Evolutionary conservation across 2,113 vertebrate species (phyloP).

Genomic region (Casuarius casuarius): DNA sequence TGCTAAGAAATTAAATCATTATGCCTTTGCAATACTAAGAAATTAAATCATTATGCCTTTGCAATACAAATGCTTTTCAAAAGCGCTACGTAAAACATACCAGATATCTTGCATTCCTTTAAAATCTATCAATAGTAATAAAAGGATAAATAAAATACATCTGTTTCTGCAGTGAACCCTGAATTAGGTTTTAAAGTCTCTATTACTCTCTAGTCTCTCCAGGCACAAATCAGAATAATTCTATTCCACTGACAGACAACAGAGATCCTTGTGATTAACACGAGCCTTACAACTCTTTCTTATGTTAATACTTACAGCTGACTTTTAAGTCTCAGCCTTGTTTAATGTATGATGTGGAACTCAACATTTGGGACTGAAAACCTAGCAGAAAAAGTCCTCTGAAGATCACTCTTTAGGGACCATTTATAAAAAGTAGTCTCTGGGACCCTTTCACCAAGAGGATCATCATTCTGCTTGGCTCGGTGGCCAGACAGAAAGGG

Average conservation of each 20-base stretch:
- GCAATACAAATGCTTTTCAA: slow-evolving; percentile 3
- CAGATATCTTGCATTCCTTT: not conserved
- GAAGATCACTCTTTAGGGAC: not conserved
- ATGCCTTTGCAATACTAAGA: slow-evolving; percentile 9
- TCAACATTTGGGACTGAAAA: not conserved
- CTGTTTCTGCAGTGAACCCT: not conserved
- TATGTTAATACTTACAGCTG: not conserved
- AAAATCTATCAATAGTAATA: slow-evolving; percentile 1
- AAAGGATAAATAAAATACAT: slow-evolving; percentile 22
- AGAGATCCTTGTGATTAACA: not conserved
- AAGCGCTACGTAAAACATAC: slow-evolving; percentile 24
- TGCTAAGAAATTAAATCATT: slow-evolving; percentile 24
- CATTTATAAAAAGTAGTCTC: not conserved
- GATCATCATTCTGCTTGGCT: not conserved
- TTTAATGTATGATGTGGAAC: not conserved
- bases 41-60: slow-evolving; percentile 30
- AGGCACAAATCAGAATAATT: slow-evolving; percentile 13
- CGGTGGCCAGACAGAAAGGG: not conserved
- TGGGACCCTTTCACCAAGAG: not conserved
- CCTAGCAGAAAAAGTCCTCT: not conserved
- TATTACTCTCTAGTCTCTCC: not conserved
- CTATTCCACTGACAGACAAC: not conserved
- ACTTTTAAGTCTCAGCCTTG: not conserved
- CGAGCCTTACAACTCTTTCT: not conserved
- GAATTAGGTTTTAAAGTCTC: not conserved